These are phyloP conservation scores for Drosophila pegasa DNA, from an alignment of 2,888 invertebrate species.

Conservation along the genomic window DNA sequence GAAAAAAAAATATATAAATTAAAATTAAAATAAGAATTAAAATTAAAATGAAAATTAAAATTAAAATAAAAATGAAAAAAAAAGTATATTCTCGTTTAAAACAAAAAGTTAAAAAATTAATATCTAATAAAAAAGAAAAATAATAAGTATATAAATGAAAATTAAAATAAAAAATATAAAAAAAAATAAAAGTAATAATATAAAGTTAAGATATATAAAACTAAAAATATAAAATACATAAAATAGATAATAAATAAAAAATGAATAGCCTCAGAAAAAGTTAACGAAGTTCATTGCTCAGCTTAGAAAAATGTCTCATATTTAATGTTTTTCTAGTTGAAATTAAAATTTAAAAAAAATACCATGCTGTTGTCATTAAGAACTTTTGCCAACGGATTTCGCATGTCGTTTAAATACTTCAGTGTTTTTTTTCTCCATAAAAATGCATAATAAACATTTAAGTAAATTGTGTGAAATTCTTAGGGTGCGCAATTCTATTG, in stretches of 20 bases:
- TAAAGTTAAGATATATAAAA: too few relatives aligned
- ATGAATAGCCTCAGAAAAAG: not conserved
- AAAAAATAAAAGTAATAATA: not conserved
- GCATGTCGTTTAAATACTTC: conserved; percentile 15
- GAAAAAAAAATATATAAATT: too few relatives aligned
- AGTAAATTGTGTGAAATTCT: conserved; percentile 43
- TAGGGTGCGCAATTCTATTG: conserved; percentile 32
- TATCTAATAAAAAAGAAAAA: not conserved
- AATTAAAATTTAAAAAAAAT: not conserved
- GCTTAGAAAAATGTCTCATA: not conserved
- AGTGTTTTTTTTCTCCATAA: not conserved
- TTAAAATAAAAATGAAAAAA: not conserved
- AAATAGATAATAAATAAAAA: not conserved
- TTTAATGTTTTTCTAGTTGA: not conserved
- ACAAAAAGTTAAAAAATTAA: not conserved
- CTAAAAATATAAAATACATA: not conserved
- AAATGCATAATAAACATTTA: conserved; percentile 11
- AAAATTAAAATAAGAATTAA: too few relatives aligned
- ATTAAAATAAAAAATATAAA: not conserved
- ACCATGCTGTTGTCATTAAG: conserved; percentile 5
- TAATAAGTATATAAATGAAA: too few relatives aligned
- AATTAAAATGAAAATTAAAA: too few relatives aligned
- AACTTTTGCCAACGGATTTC: conserved; percentile 1
- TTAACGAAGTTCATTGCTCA: not conserved
- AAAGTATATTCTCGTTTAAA: not conserved